Base-by-base conservation (phyloP, 2,113 vertebrate species). In the Pygoscelis antarcticus region DNA sequence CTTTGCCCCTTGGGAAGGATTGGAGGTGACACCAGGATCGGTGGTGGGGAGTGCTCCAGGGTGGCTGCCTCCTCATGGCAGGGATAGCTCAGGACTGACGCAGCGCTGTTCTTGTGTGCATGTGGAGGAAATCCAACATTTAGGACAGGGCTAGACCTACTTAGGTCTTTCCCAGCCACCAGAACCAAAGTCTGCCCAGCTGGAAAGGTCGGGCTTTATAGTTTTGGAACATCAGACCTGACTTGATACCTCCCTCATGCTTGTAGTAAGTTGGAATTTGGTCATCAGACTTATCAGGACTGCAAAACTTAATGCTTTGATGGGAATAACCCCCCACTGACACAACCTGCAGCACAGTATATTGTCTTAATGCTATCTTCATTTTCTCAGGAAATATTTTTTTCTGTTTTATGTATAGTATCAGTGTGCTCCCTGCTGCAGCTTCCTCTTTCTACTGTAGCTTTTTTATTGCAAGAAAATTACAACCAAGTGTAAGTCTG, bases 161-260 rank as follows among this genome's bases (percentile, higher is more conserved):
- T 32, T 55, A n/a, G 14, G 9, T 64, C n/a, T 65, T 87, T 72
- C 8, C 29, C 22, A 60, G 18, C 12, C 7, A n/a, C 19, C 26
- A 51, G 55, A 69, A 82, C 7, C 11, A 16, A 90, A 69, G 19
- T 66, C n/a, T 78, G 36, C 8, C 9, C 30, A 40, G 11, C 3
- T 65, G 13, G 21, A 44, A 38, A 44, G 2, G 8, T 16, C 2
- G 0, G 11, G 26, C 22, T 46, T 75, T 22, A 32, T 26, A 38
- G 6, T 65, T 75, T 47, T 54, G 34, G 61, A 71, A 82, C 16
- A 30, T 55, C n/a, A 61, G 19, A 46, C 32, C n/a, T 84, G 27
- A 49, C 17, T 38, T 62, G 30, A 17, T 83, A 46, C 6, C 9
- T 81, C 2, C 12, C 7, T 10, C 1, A 2, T 0, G 0, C 34